A percentile compares a stretch with the other conserved stretches of the same genome.
Evolutionary conservation across 2,888 invertebrate species (phyloP).

Genomic region (Ommatoiulus sabulosus): DNA sequence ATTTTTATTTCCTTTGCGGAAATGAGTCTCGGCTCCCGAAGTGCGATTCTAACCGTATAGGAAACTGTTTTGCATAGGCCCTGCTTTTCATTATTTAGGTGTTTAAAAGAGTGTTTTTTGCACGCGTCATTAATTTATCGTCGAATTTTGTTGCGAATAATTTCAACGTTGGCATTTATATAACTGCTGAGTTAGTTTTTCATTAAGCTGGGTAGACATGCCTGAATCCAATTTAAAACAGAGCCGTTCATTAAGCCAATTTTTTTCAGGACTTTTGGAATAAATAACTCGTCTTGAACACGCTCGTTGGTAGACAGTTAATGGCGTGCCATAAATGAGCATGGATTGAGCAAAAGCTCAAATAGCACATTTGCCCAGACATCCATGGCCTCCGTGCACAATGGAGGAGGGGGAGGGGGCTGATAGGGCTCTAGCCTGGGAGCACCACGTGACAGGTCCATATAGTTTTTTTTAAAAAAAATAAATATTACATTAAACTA

Average conservation of each 20-base stretch:
- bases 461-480: too few species aligned
- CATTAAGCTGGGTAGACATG: conserved; percentile 4
- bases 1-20: background rate
- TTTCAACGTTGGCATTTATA: conserved; percentile 27
- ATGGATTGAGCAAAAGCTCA: conserved; percentile 16
- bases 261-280: conserved; percentile 1
- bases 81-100: conserved; percentile 27
- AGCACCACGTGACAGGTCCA: too few species aligned
- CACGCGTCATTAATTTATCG: conserved; percentile 5
- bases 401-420: too few species aligned
- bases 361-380: background rate
- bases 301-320: background rate
- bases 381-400: too few species aligned
- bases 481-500: too few species aligned
- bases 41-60: background rate
- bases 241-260: conserved; percentile 29
- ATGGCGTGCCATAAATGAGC: background rate
- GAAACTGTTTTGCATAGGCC: background rate
- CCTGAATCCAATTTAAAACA: background rate
- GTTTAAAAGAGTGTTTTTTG: conserved; percentile 26
- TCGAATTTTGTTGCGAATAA: conserved; percentile 30
- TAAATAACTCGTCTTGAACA: conserved; percentile 31
- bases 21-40: background rate
- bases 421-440: too few species aligned
- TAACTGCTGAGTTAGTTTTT: conserved; percentile 35